These are phyloP conservation scores for Cyclina sinensis DNA, from an alignment of 1,140 invertebrate species.

Conservation along the genomic window DNA sequence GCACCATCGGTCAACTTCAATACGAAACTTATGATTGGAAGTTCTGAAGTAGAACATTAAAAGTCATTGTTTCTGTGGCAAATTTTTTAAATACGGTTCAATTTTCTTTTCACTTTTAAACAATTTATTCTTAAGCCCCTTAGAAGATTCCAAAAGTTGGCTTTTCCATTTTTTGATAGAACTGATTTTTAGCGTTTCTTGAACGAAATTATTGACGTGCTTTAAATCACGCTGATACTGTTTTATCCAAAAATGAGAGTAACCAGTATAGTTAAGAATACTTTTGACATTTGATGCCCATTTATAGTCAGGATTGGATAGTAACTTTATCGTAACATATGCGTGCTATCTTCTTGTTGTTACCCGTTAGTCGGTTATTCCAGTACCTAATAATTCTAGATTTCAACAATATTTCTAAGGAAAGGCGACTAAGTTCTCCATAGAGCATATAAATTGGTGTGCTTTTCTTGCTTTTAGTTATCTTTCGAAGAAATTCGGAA, in stretches of 20 bases:
- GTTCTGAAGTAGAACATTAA: neutral
- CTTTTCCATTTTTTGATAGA: neutral
- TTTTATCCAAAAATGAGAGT: neutral
- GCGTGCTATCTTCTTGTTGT: neutral
- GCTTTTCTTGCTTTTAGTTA: neutral
- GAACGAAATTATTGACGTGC: neutral
- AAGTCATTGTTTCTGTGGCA: neutral
- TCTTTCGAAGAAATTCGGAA: neutral
- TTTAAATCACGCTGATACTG: neutral
- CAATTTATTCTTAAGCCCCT: neutral
- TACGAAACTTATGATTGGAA: neutral
- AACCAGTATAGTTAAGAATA: neutral
- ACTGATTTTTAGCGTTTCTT: neutral
- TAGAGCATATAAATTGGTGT: conserved; percentile 1
- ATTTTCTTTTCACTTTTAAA: neutral
- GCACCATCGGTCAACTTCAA: neutral
- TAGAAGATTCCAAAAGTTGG: neutral
- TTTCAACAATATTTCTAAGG: neutral
- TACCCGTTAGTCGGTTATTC: neutral
- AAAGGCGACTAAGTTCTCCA: no score
- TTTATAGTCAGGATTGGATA: neutral
- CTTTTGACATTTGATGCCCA: neutral
- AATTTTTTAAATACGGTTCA: neutral
- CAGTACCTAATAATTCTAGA: neutral
- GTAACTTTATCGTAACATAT: neutral